Evolutionary conservation across 2,797 vertebrate genomes (phyloP).

Genomic region (Acestrorhynchus altus): DNA sequence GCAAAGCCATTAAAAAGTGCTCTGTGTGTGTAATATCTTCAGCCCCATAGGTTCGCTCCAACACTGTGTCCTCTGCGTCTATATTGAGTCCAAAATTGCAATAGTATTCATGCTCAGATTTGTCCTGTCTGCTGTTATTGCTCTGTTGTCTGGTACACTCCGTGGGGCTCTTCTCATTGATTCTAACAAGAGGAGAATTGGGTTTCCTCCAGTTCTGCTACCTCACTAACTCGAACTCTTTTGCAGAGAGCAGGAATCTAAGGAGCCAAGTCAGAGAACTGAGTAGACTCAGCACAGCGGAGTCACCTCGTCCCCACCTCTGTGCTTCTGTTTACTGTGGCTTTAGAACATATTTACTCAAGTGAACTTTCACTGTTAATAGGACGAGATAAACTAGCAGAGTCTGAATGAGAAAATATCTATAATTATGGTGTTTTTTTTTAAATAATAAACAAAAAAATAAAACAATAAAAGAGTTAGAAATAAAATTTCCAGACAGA

Average conservation of each 20-base stretch:
- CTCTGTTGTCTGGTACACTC: conserved; percentile 41
- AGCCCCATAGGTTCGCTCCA: conserved; percentile 56
- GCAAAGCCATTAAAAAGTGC: conserved; percentile 68
- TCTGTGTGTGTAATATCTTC: conserved; percentile 62
- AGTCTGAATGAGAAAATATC: too few species aligned
- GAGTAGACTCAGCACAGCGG: too few species aligned
- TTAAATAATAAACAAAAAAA: background rate
- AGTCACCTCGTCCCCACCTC: background rate
- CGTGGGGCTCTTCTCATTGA: conserved; percentile 32
- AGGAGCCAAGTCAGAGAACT: background rate
- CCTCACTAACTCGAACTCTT: conserved; percentile 1
- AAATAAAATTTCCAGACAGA: conserved; percentile 89
- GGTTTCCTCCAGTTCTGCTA: conserved; percentile 27
- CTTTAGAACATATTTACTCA: too few species aligned
- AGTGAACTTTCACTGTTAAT: too few species aligned
- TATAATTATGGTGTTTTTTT: too few species aligned
- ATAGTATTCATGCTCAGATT: conserved; percentile 55
- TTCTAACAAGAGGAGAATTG: conserved; percentile 37
- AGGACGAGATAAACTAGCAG: too few species aligned
- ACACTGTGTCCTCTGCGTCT: conserved; percentile 48
- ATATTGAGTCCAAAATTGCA: conserved; percentile 62
- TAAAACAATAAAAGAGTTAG: too few species aligned
- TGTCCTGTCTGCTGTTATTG: conserved; percentile 50
- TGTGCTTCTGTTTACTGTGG: background rate
- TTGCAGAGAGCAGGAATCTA: background rate